Percentiles rank a stretch among this genome's conserved stretches.
Evolutionary conservation across 2,113 vertebrate species (phyloP).

Genomic region (Brachirus orientalis): DNA sequence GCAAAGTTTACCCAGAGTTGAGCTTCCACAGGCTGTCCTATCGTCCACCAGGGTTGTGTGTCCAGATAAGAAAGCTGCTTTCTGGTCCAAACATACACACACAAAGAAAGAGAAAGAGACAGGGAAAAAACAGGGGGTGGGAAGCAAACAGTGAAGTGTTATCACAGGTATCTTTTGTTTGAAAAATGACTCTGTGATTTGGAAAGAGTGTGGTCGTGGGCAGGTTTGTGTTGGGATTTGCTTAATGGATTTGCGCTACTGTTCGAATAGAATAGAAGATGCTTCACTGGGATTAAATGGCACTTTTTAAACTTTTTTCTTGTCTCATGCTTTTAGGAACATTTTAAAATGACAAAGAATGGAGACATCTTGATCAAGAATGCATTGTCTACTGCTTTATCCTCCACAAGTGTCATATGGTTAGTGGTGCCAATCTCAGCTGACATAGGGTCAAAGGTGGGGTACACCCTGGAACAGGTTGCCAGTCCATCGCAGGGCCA

Average conservation of each 20-base stretch:
- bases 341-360: too few relatives aligned
- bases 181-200: constrained; percentile 60
- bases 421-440: too few relatives aligned
- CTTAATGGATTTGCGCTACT: constrained; percentile 37
- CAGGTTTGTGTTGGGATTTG: constrained; percentile 45
- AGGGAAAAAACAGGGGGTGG: constrained; percentile 13
- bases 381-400: too few relatives aligned
- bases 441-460: too few relatives aligned
- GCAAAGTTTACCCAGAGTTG: constrained; percentile 80
- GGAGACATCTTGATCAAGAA: too few relatives aligned
- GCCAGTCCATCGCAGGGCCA: too few relatives aligned
- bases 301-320: too few relatives aligned
- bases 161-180: constrained; percentile 70
- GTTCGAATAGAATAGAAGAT: background rate
- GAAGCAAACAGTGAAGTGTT: constrained; percentile 54
- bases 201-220: constrained; percentile 25
- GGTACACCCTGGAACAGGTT: too few relatives aligned
- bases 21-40: constrained; percentile 75
- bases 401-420: too few relatives aligned
- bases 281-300: background rate
- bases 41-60: constrained; percentile 62
- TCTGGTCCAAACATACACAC: constrained; percentile 65
- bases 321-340: too few relatives aligned
- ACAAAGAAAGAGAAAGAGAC: constrained; percentile 44
- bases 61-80: constrained; percentile 72